Evolutionary conservation across 2,797 vertebrate genomes (phyloP).

Genomic region (Acanthis flammea): DNA sequence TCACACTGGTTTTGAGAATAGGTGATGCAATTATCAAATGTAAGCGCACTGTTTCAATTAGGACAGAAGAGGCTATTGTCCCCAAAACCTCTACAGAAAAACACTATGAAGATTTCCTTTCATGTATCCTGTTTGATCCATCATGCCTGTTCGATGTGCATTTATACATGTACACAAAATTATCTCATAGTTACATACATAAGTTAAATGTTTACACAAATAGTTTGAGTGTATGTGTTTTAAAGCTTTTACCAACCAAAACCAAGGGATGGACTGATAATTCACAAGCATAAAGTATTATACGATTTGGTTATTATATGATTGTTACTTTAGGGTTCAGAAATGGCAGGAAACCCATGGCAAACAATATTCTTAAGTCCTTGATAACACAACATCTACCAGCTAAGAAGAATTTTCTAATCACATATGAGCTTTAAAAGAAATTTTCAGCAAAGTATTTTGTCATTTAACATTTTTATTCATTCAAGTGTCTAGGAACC

Average conservation of each 20-base stretch:
- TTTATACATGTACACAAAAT: not conserved
- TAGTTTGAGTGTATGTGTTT: not conserved
- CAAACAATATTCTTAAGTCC: not conserved
- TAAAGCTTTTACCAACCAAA: not conserved
- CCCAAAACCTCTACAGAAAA: not conserved
- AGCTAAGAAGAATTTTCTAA: not conserved
- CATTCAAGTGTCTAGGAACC: not conserved
- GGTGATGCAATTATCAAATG: not conserved
- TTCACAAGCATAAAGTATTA: not conserved
- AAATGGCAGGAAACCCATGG: not conserved
- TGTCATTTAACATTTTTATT: not conserved
- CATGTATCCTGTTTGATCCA: no score
- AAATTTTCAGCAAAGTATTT: not conserved
- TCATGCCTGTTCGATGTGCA: not conserved
- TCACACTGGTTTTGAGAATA: not conserved
- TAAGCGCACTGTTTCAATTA: not conserved
- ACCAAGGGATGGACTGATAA: not conserved
- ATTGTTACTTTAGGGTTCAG: not conserved
- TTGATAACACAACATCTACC: not conserved
- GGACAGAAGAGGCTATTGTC: not conserved
- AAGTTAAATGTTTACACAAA: not conserved
- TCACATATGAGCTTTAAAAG: not conserved
- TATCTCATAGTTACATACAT: not conserved
- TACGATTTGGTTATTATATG: not conserved
- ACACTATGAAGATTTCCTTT: not conserved